A percentile compares a stretch with the other conserved stretches of the same genome.
Evolutionary conservation across 1,140 invertebrate genomes (phyloP).

Genomic region (Drusus annulatus): DNA sequence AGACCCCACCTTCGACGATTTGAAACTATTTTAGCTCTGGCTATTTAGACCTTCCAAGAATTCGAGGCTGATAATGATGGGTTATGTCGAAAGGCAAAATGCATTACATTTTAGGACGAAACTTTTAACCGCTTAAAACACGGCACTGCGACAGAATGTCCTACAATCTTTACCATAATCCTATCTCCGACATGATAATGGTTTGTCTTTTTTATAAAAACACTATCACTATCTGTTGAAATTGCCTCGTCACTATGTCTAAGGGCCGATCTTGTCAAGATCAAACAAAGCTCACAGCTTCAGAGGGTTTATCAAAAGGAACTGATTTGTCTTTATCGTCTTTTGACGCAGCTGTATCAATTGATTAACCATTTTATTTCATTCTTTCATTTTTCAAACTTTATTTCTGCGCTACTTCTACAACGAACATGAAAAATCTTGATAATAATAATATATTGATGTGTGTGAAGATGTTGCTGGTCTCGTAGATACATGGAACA

Average conservation of each 20-base stretch:
- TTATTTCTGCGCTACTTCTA: not conserved
- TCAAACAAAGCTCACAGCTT: not conserved
- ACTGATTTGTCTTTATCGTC: not conserved
- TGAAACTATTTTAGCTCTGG: slow-evolving; percentile 4
- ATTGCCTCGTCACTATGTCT: not conserved
- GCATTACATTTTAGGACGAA: not conserved
- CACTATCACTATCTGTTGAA: no score
- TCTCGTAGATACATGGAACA: not conserved
- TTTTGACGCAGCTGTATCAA: no score
- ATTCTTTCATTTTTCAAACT: no score
- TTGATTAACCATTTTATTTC: no score
- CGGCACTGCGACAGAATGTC: not conserved
- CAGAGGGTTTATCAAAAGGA: not conserved
- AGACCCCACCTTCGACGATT: slow-evolving; percentile 12
- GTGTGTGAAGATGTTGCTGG: not conserved
- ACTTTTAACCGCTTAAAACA: not conserved
- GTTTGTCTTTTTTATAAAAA: no score
- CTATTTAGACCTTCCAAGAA: slow-evolving; percentile 7
- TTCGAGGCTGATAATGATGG: slow-evolving; percentile 7
- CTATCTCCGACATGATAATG: no score
- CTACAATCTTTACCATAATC: no score
- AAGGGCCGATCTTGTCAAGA: not conserved
- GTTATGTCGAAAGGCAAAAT: not conserved
- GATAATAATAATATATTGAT: slow-evolving; percentile 1
- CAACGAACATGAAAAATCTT: not conserved